Evolutionary conservation across 2,797 vertebrate species (phyloP).

Genomic region (Tragopan temminckii): DNA sequence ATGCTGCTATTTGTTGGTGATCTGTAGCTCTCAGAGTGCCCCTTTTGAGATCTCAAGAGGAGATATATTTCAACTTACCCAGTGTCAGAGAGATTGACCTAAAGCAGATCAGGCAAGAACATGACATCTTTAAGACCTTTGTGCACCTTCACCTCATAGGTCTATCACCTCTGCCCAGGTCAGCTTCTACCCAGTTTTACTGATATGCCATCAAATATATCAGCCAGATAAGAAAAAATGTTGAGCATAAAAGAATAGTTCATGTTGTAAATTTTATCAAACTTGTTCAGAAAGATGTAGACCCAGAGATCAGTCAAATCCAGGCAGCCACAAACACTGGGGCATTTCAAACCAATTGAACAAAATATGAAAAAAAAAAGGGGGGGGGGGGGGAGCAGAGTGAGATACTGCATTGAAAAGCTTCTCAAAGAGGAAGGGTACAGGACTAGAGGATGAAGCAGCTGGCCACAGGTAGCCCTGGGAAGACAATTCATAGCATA

Average conservation of each 20-base stretch:
- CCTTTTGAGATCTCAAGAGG: not conserved
- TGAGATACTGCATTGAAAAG: not conserved
- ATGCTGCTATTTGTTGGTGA: not conserved
- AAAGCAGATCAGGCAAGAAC: not conserved
- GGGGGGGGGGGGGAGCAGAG: not conserved
- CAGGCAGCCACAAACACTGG: fast-evolving
- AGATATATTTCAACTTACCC: not conserved
- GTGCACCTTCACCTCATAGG: not conserved
- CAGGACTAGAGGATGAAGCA: not conserved
- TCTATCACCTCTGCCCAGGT: not conserved
- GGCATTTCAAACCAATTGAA: not conserved
- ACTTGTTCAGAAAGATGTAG: not conserved
- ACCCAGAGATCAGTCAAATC: not conserved
- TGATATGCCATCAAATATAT: not conserved
- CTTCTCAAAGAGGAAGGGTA: not conserved
- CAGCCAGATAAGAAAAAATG: not conserved
- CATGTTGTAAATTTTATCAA: not conserved
- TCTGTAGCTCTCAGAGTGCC: not conserved
- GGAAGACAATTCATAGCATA: not conserved
- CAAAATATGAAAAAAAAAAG: not conserved
- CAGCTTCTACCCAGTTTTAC: not conserved
- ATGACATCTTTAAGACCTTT: not conserved
- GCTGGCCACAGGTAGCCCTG: not conserved
- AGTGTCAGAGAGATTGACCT: not conserved
- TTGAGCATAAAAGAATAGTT: not conserved